Evolutionary conservation across 2,888 invertebrate genomes (phyloP), one percentile per base, ranked within the genome.

Genomic region (Caenorhabditis sp.): DNA sequence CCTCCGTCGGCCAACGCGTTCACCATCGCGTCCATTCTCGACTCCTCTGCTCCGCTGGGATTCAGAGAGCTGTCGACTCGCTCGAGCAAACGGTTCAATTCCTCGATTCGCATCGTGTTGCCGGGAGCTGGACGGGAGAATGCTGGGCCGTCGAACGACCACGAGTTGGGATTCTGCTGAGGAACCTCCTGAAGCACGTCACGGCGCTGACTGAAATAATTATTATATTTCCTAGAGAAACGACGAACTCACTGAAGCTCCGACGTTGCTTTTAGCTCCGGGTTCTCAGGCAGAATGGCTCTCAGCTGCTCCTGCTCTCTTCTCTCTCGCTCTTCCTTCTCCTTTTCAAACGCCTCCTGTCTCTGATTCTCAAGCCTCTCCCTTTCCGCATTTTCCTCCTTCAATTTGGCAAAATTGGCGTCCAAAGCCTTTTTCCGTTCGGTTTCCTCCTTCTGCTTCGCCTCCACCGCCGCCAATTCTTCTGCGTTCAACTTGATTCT

Each of bases 371-470:
- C 82, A 9, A 84, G 26, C 9, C 74, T 48, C 8, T 70, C 66
- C 15, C 82, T 63, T 45, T 81, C 75, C 17, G 73, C 80, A 52
- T 83, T 85, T 45, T 83, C 82, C 11, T 48, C 50, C 48, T 81
- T 80, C 37, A 78, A 61, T 27, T 55, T 48, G 8, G 52, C 61
- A 30, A 68, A 79, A 9, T 75, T 76, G 20, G 43, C 75, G 35
- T 68, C 58, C 20, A 75, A 15, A 8, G 53, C 52, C 17, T 66
- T 55, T 52, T 77, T 76, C 13, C 35, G 24, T 41, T 74, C 66
- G 2, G 11, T 17, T 24, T 80, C 80, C 39, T 70, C 61, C 11
- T 53, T 62, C 30, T 73, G 41, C 35, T 70, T 59, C 13, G 50
- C 58, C 35, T 75, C 72, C 15, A 83, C 50, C 52, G 56, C 46